Percentiles rank a stretch among this genome's conserved stretches.
These are phyloP conservation scores for Ginglymostoma cirratum DNA, from an alignment of 2,113 vertebrate species.

Conservation along the genomic window DNA sequence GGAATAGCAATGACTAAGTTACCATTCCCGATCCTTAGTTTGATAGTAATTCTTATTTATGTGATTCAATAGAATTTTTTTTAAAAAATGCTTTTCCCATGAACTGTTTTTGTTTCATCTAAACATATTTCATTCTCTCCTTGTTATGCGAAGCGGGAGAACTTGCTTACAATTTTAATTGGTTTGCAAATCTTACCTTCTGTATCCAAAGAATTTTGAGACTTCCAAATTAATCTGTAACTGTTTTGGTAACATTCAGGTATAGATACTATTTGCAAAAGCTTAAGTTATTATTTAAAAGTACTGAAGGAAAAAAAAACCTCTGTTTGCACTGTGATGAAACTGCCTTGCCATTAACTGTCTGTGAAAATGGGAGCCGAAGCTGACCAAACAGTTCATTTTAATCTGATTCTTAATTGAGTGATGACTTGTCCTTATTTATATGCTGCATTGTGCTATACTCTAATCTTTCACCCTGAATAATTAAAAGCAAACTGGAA, in stretches of 20 bases:
- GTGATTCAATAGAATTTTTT: constrained; percentile 22
- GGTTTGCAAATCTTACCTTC: neutral
- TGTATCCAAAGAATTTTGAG: neutral
- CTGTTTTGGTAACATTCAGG: neutral
- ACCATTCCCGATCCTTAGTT: neutral
- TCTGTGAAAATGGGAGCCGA: neutral
- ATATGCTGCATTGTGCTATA: neutral
- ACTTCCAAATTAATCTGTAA: neutral
- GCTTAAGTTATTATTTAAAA: constrained; percentile 1
- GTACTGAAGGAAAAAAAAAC: neutral
- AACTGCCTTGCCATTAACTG: neutral
- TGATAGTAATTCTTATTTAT: neutral
- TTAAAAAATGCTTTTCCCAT: neutral
- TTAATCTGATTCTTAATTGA: neutral
- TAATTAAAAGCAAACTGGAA: constrained; percentile 5
- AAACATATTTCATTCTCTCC: neutral
- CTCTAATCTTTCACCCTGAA: neutral
- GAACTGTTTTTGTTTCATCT: neutral
- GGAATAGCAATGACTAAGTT: neutral
- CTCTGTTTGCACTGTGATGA: neutral
- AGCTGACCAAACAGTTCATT: neutral
- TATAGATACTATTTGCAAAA: neutral
- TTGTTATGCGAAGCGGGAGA: neutral
- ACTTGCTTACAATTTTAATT: neutral
- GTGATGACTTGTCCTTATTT: neutral